Evolutionary conservation across 2,888 invertebrate genomes (phyloP).

Genomic region (Drosophila nr. fundita): DNA sequence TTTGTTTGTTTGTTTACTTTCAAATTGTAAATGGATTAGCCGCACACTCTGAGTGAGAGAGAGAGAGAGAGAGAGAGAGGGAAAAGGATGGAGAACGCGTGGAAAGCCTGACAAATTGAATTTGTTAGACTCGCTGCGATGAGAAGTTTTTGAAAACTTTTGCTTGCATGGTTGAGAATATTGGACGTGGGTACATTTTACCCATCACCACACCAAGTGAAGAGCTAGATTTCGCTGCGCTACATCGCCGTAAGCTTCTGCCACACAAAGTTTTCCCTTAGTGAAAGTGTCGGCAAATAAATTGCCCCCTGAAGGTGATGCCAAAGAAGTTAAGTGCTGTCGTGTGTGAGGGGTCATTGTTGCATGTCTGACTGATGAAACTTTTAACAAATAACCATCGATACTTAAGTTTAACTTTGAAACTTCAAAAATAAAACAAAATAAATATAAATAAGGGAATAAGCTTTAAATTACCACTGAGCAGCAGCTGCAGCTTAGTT

Average conservation of each 20-base stretch:
- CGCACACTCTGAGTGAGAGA: conserved; percentile 29
- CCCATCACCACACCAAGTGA: neutral
- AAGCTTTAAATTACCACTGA: conserved; percentile 35
- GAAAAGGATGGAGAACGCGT: conserved; percentile 25
- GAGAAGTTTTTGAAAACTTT: conserved; percentile 74
- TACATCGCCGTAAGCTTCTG: conserved; percentile 56
- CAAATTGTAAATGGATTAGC: conserved; percentile 78
- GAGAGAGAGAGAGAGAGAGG: neutral
- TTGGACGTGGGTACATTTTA: conserved; percentile 59
- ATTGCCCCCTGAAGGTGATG: conserved; percentile 60
- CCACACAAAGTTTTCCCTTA: conserved; percentile 44
- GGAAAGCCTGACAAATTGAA: conserved; percentile 77
- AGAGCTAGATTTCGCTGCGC: conserved; percentile 15
- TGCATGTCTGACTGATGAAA: conserved; percentile 40
- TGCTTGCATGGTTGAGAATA: conserved; percentile 74
- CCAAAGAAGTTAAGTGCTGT: conserved; percentile 49
- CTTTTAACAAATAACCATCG: conserved; percentile 50
- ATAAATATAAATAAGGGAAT: conserved; percentile 45
- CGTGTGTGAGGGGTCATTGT: conserved; percentile 30
- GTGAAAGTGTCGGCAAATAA: conserved; percentile 73
- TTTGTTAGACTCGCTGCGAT: conserved; percentile 71
- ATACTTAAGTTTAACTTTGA: conserved; percentile 42
- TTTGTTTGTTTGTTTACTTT: conserved; percentile 78
- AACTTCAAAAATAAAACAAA: conserved; percentile 31
- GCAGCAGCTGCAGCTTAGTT: conserved; percentile 32